Evolutionary conservation across 2,113 vertebrate species (phyloP), one percentile per base, ranked within the genome.

Genomic region (Todiramphus saurophagus): DNA sequence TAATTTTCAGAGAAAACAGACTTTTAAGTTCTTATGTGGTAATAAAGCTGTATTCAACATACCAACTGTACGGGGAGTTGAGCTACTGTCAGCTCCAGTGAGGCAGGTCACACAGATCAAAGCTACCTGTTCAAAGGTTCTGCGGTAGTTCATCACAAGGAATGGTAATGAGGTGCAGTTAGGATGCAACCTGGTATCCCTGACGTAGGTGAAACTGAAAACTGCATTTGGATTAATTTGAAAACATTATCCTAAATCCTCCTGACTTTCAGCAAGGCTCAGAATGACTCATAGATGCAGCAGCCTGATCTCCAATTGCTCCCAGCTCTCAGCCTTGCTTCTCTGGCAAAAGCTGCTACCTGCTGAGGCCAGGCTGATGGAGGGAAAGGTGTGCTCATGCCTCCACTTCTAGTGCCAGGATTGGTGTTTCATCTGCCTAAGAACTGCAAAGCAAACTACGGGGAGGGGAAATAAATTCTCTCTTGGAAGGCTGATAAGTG

Each of bases 111-210:
- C 13, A 4, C 18, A 33, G 88, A 78, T 90, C 43, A 90, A 41
- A 95, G 88, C 76, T 58, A 12, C 46, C 51, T 35, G 16, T 23
- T 60, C 83, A 31, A 43, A 78, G 66, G 79, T 53, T 8, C 66
- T 33, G 87, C 1, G 0, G 6, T 10, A 20, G 11, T 19, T 62
- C 0, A 0, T 70, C 77, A 68, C 5, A 1, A 13, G 55, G 17
- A 78, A 24, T 66, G 14, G 39, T 23, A 50, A 63, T 1, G 9
- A 63, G 87, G 72, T 10, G 79, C 0, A 3, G 31, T 18, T 44
- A 19, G 56, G 46, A 93, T 60, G 77, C 80, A 75, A 5, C 35
- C 73, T 43, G 37, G 72, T 55, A 39, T 24, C 68, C 51, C 68
- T 90, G 78, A 92, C 37, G 6, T 50, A 25, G 21, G 51, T 83